Base-by-base conservation (phyloP, 2,797 vertebrate species). In the Falco novaeseelandiae region DNA sequence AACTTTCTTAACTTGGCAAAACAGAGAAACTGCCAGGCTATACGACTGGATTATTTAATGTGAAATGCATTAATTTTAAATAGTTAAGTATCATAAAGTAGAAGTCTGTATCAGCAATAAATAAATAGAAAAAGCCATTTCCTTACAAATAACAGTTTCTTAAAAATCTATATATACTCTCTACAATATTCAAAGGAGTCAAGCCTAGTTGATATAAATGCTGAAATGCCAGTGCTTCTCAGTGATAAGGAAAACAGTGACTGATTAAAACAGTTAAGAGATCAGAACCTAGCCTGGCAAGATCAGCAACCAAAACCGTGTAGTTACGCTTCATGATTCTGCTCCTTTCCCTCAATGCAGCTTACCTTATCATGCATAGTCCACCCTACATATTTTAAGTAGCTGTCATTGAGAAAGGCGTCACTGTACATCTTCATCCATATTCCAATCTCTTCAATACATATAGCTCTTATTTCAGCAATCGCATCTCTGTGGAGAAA, bases 371-470 rank as follows among this genome's bases (percentile, higher is more conserved):
- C 99, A 63, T 99, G 99, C 99, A 99, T 99, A 74, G 99, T 99
- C 99, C 99, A 99, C 32, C 99, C 99, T 71, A 99, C 99, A 21
- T 99, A 99, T 98, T 99, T 99, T 98, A 99, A 98, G 98, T 99
- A 99, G 98, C 99, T 99, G 98, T 99, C 99, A 97, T 99, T 99
- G 97, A 99, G 99, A 98, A 99, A 99, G 97, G 99, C 99, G 21
- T 99, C 99, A 57, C 99, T 99, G 97, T 99, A 99, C 97, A 99
- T 99, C 98, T 99, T 99, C 99, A 99, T 99, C 99, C 99, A 99
- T 85, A 99, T 99, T 32, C 99, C 99, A 78, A 99, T 99, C 98
- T 99, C 99, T 97, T 99, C 99, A 97, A 99, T 99, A 97, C 99
- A 99, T 97, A 99, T 99, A 63, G 99, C 99, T 98, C 99, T 98